phyloP scores from a whole-genome alignment of 2,797 vertebrate species.

The Karalla daura region DNA sequence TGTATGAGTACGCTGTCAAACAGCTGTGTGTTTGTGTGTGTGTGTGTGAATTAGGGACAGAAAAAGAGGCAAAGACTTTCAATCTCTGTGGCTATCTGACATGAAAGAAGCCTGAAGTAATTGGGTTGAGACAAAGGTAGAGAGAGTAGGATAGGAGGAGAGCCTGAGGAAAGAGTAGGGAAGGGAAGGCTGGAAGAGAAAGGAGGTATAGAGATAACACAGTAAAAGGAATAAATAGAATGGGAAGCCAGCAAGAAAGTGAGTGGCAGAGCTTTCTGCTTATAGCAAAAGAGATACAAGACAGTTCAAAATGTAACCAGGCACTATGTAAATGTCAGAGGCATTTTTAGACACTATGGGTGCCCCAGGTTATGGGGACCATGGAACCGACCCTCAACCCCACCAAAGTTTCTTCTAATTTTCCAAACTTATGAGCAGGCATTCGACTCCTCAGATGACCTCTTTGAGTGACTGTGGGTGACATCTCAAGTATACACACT shows the following conservation, averaged over 20 bases:
- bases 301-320: too few relatives aligned
- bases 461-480: too few relatives aligned
- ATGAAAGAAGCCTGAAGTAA: conserved; percentile 64
- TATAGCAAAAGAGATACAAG: conserved; percentile 3
- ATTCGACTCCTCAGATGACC: too few relatives aligned
- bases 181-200: neutral
- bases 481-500: too few relatives aligned
- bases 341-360: too few relatives aligned
- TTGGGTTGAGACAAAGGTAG: conserved; percentile 49
- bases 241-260: neutral
- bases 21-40: conserved; percentile 9
- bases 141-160: too few relatives aligned
- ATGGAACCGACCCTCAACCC: too few relatives aligned
- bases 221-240: conserved; percentile 17
- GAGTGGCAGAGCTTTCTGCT: neutral
- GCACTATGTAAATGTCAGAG: too few relatives aligned
- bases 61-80: conserved; percentile 54
- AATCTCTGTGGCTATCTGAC: conserved; percentile 50
- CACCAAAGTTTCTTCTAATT: too few relatives aligned
- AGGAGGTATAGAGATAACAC: conserved; percentile 2
- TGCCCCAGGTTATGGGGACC: too few relatives aligned
- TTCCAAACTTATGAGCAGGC: too few relatives aligned
- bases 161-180: neutral
- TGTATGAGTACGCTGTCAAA: conserved; percentile 45
- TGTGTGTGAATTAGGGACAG: conserved; percentile 15